Conservation (phyloP, 2,797 vertebrate genomes). For the Luscinia megarhynchos region DNA sequence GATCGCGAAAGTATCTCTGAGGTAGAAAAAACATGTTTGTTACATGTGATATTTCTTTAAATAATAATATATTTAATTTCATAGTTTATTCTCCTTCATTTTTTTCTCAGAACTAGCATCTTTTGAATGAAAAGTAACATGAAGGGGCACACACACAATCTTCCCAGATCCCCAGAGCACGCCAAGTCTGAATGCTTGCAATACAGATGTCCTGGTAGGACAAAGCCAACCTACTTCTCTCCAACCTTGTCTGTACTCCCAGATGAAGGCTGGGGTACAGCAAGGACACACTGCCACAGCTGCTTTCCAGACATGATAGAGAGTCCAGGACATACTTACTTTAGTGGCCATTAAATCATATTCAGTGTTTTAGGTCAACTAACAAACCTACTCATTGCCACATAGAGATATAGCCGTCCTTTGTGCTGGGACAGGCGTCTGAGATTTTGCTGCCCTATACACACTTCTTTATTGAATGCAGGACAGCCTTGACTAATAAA, state of each 20-base stretch:
- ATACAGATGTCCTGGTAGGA: neutral
- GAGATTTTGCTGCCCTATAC: neutral
- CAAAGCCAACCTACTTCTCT: neutral
- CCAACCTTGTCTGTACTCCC: neutral
- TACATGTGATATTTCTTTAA: neutral
- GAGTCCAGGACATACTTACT: neutral
- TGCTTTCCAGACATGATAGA: neutral
- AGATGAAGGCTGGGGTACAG: neutral
- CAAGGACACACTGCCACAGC: neutral
- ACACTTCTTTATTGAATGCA: neutral
- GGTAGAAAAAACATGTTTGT: conserved; percentile 28
- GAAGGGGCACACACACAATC: neutral
- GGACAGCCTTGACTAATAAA: neutral
- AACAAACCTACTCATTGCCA: neutral
- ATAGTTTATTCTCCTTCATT: neutral
- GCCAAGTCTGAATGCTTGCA: neutral
- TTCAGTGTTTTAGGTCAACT: neutral
- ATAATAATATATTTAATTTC: neutral
- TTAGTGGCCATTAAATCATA: neutral
- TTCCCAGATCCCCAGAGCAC: neutral
- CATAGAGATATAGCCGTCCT: neutral
- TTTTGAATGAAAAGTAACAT: neutral
- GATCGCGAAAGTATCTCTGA: conserved; percentile 82
- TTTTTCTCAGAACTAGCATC: neutral
- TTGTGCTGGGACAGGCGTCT: neutral